Percentiles rank a stretch among this genome's conserved stretches.
Evolutionary conservation across 2,888 invertebrate species (phyloP).

Genomic region (Apomyelois bistriatella): DNA sequence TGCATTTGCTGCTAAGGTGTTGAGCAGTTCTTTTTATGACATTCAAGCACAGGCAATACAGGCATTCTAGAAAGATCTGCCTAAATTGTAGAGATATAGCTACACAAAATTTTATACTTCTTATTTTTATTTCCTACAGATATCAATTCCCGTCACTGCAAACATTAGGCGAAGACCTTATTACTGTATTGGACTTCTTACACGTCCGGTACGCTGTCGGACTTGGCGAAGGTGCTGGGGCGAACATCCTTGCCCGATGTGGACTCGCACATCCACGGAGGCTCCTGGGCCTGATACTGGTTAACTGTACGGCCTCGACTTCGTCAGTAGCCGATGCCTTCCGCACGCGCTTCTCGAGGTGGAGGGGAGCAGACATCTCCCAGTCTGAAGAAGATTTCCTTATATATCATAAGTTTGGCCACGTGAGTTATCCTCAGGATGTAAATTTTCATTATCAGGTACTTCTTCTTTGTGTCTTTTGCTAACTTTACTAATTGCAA

Average conservation of each 20-base stretch:
- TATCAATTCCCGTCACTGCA: slow-evolving; percentile 91
- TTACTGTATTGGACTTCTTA: slow-evolving; percentile 89
- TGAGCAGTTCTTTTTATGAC: no score
- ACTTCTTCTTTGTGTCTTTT: slow-evolving; percentile 46
- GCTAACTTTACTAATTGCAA: slow-evolving; percentile 20
- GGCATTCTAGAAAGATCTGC: no score
- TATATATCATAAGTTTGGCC: slow-evolving; percentile 94
- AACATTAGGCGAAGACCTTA: slow-evolving; percentile 89
- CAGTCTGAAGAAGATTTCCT: slow-evolving; percentile 93
- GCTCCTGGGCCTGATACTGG: slow-evolving; percentile 88
- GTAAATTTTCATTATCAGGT: slow-evolving; percentile 63
- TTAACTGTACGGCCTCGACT: slow-evolving; percentile 93
- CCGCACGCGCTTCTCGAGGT: slow-evolving; percentile 90
- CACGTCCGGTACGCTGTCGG: slow-evolving; percentile 92
- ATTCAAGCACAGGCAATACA: no score
- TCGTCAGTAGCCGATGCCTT: slow-evolving; percentile 92
- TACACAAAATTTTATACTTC: no score
- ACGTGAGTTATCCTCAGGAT: slow-evolving; percentile 83
- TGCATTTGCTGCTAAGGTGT: no score
- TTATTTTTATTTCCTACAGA: slow-evolving; percentile 55
- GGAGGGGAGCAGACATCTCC: slow-evolving; percentile 91
- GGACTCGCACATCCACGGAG: slow-evolving; percentile 90
- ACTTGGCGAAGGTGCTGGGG: slow-evolving; percentile 93
- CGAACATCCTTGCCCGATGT: slow-evolving; percentile 91
- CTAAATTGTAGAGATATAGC: no score